phyloP scores from a whole-genome alignment of 2,113 vertebrate genomes.

The Chaetura pelagica region DNA sequence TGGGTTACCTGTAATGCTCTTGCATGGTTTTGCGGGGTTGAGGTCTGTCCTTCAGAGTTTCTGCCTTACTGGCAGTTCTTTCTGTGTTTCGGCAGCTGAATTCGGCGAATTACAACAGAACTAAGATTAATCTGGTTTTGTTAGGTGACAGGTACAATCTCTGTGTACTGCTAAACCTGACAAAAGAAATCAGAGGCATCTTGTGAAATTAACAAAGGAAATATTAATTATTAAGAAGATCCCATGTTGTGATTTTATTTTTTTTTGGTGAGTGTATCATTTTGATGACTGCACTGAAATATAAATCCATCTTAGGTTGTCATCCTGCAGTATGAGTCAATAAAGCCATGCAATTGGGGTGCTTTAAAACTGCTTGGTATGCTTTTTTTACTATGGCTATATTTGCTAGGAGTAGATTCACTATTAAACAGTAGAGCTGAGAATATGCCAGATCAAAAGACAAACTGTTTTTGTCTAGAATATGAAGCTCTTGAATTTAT shows the following conservation, averaged over 20 bases:
- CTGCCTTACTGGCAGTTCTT: background rate
- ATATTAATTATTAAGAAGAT: background rate
- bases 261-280: background rate
- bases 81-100: background rate
- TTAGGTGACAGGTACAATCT: background rate
- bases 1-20: background rate
- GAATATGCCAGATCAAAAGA: background rate
- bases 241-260: background rate
- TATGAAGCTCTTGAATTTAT: background rate
- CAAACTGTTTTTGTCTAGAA: background rate
- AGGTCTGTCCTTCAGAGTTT: background rate
- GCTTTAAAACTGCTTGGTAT: background rate
- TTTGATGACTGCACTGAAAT: background rate
- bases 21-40: rapidly evolving
- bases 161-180: background rate
- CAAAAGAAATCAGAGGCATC: background rate
- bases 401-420: background rate
- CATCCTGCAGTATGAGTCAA: background rate
- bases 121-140: background rate
- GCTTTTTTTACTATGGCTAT: background rate
- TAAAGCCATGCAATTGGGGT: background rate
- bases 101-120: background rate
- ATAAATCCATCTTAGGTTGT: background rate
- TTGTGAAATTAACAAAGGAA: background rate
- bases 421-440: background rate